Evolutionary conservation across 2,797 vertebrate species (phyloP), one percentile per base, ranked within the genome.

Genomic region (Limnodromus scolopaceus): DNA sequence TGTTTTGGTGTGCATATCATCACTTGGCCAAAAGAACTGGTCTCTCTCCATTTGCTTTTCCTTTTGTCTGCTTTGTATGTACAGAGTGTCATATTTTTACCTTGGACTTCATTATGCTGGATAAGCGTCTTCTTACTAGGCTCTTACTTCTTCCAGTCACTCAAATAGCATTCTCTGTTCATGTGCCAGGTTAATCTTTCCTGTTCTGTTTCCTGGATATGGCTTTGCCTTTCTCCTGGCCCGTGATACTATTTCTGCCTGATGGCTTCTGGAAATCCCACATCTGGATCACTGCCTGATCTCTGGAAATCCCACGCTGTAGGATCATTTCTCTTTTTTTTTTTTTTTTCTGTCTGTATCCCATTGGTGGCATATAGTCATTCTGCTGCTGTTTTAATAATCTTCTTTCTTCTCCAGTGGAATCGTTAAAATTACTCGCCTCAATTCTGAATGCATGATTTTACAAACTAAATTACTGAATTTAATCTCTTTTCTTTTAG

Each of bases 261-360:
- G 34, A 28, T 32, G 0, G 39, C 53, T 78, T 51, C 68, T 94
- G 76, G 89, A 88, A 92, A 78, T 95, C 69, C 69, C 80, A 38
- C 80, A 84, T 90, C 80, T 90, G 86, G 74, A 81, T 88, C 30
- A 10, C 43, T 94, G 93, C 69, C 76, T 87, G 55, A 85, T 93
- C 43, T 90, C 60, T 92, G 80, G 65, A 84, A 86, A 93, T 90
- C 72, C 69, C 41, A 53, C n/a, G 22, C 27, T 90, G 61, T 36
- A 81, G 72, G 45, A 87, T 70, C 49, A 46, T 45, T 81, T 87
- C 5, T 93, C 7, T 45, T 45, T 20, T 45, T 45, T 45, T 45
- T 45, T 20, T 30, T 25, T 41, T 41, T 48, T n/a, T 51, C 48
- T 80, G 64, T 5, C 48, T 71, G 5, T 53, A 13, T 77, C 51